Evolutionary conservation across 2,113 vertebrate genomes (phyloP), one percentile per base, ranked within the genome.

Genomic region (Probosciger aterrimus): DNA sequence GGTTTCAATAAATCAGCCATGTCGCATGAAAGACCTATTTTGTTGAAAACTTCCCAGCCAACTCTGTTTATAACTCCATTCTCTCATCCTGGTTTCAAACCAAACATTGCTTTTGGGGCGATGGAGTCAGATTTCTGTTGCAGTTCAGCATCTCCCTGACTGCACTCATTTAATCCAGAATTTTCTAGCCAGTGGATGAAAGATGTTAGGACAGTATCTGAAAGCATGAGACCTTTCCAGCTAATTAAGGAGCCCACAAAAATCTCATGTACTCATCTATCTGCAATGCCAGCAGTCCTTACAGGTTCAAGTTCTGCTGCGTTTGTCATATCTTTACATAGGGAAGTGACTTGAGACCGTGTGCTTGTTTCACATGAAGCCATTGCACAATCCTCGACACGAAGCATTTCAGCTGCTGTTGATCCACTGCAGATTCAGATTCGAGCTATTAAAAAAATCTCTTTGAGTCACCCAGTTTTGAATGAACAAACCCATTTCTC

Each of bases 21-120:
- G 78, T 96, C 78, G 93, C 92, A 95, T 95, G 94, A 93, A 96
- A 96, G 92, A 93, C 90, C 70, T 74, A 63, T 94, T 95, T 88
- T 82, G 82, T 82, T 80, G 71, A 95, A 94, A 93, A 90, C 62
- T 74, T 91, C 84, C 71, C 68, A 80, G 82, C 75, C 91, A 96
- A n/a, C 74, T 87, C 86, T 93, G 91, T 97, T 95, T 97, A 84
- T 95, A 95, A 90, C 65, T 89, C 62, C 86, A 68, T 93, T 93
- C 87, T 94, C 80, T 90, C n/a, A 0, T 92, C 89, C 69, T 96
- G 77, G 16, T 94, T 95, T 97, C 84, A 96, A 96, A 85, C 60
- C 70, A 95, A 95, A 93, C 94, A 52, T 73, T 80, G 74, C 92
- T 96, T 64, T 96, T 91, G 49, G 35, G 92, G 91, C 25, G 59